These are phyloP conservation scores for Drosophila pallidifrons DNA, from an alignment of 1,140 invertebrate species.

Conservation along the genomic window DNA sequence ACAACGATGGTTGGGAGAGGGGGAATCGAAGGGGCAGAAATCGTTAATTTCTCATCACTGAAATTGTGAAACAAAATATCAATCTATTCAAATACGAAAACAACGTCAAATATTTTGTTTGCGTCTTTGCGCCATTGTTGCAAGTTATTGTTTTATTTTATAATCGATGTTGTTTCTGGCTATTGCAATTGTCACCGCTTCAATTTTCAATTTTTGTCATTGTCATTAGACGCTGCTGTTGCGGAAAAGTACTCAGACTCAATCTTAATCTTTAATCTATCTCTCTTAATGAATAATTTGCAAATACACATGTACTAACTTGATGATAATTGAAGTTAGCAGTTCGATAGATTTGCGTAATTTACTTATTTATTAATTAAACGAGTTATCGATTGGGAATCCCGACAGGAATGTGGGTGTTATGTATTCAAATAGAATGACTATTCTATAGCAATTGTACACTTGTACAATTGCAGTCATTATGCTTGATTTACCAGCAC, in stretches of 20 bases:
- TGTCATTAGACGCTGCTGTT: constrained; percentile 40
- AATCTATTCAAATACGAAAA: neutral
- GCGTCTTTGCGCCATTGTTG: constrained; percentile 9
- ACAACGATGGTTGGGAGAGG: no score
- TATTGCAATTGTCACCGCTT: constrained; percentile 37
- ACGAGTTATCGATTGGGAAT: constrained; percentile 13
- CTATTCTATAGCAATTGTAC: neutral
- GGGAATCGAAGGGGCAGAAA: neutral
- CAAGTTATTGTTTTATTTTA: neutral
- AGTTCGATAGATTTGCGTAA: constrained; percentile 7
- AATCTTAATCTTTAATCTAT: no score
- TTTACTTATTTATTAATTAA: neutral
- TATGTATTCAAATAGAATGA: neutral
- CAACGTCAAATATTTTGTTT: neutral
- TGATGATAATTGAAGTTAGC: constrained; percentile 14
- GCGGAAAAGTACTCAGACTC: constrained; percentile 33
- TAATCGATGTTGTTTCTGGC: neutral
- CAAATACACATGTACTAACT: neutral
- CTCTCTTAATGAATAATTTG: constrained; percentile 8
- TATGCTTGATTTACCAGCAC: constrained; percentile 10
- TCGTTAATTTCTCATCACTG: constrained; percentile 49
- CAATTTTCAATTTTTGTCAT: constrained; percentile 5
- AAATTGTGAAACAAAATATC: constrained; percentile 37
- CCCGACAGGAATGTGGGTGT: neutral
- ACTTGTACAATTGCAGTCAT: neutral